Conservation (phyloP, 2,888 invertebrate genomes). For the Eupeodes latifasciatus region DNA sequence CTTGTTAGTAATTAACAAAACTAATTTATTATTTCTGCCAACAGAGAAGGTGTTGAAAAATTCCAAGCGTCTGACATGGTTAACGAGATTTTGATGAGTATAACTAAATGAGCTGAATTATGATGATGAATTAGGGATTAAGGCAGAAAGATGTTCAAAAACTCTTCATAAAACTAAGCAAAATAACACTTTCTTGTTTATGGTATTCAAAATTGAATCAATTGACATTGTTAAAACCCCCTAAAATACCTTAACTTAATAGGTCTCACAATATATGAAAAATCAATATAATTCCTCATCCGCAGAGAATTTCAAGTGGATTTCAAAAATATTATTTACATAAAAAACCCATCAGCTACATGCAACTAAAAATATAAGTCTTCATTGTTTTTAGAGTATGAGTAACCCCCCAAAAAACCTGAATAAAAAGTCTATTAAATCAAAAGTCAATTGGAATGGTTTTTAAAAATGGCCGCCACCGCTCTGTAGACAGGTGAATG, state of each 20-base stretch:
- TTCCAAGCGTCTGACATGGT: conserved; percentile 36
- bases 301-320: conserved; percentile 57
- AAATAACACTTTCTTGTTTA: not conserved
- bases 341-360: conserved; percentile 71
- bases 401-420: conserved; percentile 39
- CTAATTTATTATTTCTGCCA: conserved; percentile 50
- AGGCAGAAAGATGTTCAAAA: too few species aligned
- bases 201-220: not conserved
- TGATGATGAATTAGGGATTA: not conserved
- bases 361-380: conserved; percentile 56
- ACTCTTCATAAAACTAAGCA: too few species aligned
- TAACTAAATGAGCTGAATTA: conserved; percentile 23
- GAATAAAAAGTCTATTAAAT: conserved; percentile 49
- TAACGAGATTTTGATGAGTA: conserved; percentile 71
- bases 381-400: conserved; percentile 21
- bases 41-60: conserved; percentile 55
- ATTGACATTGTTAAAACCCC: not conserved
- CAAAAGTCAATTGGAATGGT: conserved; percentile 43
- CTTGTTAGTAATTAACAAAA: conserved; percentile 59
- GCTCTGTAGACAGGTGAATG: conserved; percentile 39
- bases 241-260: not conserved
- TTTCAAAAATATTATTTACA: conserved; percentile 57
- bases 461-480: conserved; percentile 66
- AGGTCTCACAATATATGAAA: conserved; percentile 17
- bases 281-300: conserved; percentile 67